Evolutionary conservation across 2,888 invertebrate genomes (phyloP).

Genomic region (Calephelis perditalis): DNA sequence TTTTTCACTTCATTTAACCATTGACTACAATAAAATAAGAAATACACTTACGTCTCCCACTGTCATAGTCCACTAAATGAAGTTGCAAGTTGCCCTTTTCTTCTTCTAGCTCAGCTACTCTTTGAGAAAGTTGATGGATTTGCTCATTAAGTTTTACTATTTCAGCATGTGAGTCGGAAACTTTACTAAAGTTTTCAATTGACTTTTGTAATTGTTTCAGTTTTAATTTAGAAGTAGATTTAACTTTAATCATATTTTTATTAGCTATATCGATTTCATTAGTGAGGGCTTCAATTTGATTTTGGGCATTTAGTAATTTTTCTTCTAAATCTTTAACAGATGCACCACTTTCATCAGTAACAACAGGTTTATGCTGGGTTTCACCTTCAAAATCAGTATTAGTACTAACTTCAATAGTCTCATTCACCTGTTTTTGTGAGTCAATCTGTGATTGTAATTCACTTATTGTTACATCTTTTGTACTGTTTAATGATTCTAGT

Average conservation of each 20-base stretch:
- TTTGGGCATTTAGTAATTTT: conserved; percentile 61
- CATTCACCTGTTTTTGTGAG: conserved; percentile 26
- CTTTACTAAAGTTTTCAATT: conserved; percentile 81
- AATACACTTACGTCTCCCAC: conserved; percentile 78
- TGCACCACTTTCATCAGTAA: conserved; percentile 30
- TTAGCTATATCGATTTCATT: conserved; percentile 86
- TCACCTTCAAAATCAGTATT: conserved; percentile 37
- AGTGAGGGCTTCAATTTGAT: conserved; percentile 75
- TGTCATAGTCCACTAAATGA: conserved; percentile 88
- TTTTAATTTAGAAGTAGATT: conserved; percentile 84
- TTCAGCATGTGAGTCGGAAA: conserved; percentile 83
- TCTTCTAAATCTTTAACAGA: conserved; percentile 46
- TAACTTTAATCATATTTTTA: conserved; percentile 86
- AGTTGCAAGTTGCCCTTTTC: conserved; percentile 95
- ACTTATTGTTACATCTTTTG: conserved; percentile 36
- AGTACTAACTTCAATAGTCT: conserved; percentile 45
- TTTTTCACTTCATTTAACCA: neutral
- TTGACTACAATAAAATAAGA: neutral
- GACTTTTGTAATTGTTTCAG: conserved; percentile 87
- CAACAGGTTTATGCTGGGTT: conserved; percentile 18
- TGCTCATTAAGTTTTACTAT: conserved; percentile 81
- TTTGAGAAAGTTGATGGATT: conserved; percentile 82
- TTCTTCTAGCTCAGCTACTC: conserved; percentile 90
- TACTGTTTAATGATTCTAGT: conserved; percentile 39
- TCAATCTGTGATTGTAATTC: conserved; percentile 34